A percentile compares a stretch with the other conserved stretches of the same genome.
These are phyloP conservation scores for Gopherus flavomarginatus DNA, from an alignment of 2,113 vertebrate species.

Conservation along the genomic window DNA sequence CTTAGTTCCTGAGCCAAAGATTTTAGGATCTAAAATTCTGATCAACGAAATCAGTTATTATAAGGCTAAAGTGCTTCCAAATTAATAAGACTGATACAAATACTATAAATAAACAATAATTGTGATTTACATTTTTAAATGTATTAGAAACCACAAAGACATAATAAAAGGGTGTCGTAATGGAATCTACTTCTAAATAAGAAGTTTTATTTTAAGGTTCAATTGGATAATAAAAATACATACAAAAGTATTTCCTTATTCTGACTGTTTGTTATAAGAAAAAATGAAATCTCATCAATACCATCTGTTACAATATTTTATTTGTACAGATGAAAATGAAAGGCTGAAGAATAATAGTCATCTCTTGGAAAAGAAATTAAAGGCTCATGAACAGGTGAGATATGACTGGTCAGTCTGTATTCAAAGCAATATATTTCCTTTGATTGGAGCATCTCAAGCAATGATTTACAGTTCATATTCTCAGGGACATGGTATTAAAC, in stretches of 20 bases:
- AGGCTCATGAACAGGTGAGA: slow-evolving; percentile 74
- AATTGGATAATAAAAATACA: not conserved
- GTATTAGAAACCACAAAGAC: not conserved
- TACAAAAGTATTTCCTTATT: not conserved
- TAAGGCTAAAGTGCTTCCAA: not conserved
- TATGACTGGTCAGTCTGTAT: not conserved
- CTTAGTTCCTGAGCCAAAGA: not conserved
- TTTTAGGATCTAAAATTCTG: not conserved
- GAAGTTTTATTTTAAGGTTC: not conserved
- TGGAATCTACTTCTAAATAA: not conserved
- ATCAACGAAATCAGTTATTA: not conserved
- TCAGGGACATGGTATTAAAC: not conserved
- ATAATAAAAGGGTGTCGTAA: not conserved
- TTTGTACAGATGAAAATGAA: slow-evolving; percentile 80
- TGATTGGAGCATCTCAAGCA: not conserved
- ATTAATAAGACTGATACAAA: not conserved
- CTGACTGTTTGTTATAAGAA: not conserved
- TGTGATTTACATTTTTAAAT: not conserved
- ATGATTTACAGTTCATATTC: not conserved
- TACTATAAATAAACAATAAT: not conserved
- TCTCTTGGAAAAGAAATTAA: slow-evolving; percentile 76
- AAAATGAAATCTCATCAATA: not conserved
- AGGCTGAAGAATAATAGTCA: slow-evolving; percentile 72
- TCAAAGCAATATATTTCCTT: not conserved
- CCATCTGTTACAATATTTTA: not conserved